Conservation (phyloP, 2,888 invertebrate genomes). For the Polydrusus cervinus region DNA sequence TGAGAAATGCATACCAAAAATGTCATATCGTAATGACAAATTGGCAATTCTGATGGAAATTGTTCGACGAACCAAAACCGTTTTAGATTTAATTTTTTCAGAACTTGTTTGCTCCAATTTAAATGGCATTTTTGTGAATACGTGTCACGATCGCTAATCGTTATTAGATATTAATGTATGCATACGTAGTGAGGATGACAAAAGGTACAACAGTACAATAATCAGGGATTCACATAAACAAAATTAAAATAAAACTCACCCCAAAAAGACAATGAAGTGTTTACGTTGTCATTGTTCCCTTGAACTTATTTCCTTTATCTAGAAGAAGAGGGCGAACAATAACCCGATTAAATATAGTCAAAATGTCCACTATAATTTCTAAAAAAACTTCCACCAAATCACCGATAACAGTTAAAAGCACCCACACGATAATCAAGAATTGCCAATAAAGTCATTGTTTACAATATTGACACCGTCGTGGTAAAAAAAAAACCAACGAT, state of each 20-base stretch:
- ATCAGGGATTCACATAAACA: no score
- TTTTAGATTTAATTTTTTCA: no score
- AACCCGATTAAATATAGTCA: conserved; percentile 13
- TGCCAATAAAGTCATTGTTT: conserved; percentile 20
- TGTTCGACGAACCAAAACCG: no score
- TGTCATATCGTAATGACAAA: no score
- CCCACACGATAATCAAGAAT: conserved; percentile 2
- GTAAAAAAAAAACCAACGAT: conserved; percentile 1
- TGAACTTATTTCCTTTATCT: neutral
- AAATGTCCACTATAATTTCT: neutral
- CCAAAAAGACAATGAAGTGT: neutral
- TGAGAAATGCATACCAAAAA: no score
- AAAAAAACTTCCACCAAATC: conserved; percentile 2
- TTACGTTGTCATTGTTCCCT: conserved; percentile 4
- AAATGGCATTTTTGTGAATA: no score
- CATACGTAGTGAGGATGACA: no score
- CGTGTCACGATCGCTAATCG: neutral
- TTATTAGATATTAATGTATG: no score
- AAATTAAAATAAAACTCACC: conserved; percentile 8
- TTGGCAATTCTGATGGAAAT: no score
- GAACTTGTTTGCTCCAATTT: no score
- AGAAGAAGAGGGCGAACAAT: neutral
- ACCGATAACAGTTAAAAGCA: conserved; percentile 16
- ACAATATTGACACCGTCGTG: conserved; percentile 9
- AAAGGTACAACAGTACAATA: no score